These are phyloP conservation scores for Arothron firmamentum DNA, from an alignment of 2,113 vertebrate species.

Conservation along the genomic window DNA sequence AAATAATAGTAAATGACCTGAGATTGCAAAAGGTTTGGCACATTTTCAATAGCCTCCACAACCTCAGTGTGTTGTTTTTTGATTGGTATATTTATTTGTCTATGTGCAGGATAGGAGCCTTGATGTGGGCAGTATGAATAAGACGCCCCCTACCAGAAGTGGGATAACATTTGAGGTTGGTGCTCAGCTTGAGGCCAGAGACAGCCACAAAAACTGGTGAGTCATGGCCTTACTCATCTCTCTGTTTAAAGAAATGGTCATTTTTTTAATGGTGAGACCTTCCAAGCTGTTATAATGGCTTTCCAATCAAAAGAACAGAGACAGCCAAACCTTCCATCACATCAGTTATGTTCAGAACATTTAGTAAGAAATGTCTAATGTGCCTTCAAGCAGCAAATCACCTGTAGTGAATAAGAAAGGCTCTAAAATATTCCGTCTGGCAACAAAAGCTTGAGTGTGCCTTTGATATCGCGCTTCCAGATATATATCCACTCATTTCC, in stretches of 20 bases:
- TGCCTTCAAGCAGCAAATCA: background rate
- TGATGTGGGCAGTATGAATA: slow-evolving; percentile 88
- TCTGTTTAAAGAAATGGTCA: slow-evolving; percentile 28
- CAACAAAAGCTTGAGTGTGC: background rate
- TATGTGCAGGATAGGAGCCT: slow-evolving; percentile 63
- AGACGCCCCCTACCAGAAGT: slow-evolving; percentile 97
- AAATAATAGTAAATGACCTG: no score
- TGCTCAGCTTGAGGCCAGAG: slow-evolving; percentile 96
- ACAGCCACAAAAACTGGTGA: slow-evolving; percentile 99
- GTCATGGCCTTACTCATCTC: slow-evolving; percentile 63
- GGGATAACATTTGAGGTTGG: slow-evolving; percentile 98
- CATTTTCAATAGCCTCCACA: slow-evolving; percentile 12
- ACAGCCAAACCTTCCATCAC: background rate
- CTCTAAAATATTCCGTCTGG: background rate
- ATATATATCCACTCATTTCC: background rate
- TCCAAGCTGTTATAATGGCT: no score
- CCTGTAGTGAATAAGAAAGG: background rate
- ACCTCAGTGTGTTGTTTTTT: slow-evolving; percentile 20
- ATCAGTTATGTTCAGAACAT: background rate
- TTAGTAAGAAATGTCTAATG: background rate
- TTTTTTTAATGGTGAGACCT: background rate
- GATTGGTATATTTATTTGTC: slow-evolving; percentile 35
- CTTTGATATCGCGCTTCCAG: slow-evolving; percentile 2
- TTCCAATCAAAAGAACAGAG: background rate
- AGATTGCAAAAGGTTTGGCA: no score